Conservation (phyloP, 2,888 invertebrate genomes). For the Microctonus hyperodae region DNA sequence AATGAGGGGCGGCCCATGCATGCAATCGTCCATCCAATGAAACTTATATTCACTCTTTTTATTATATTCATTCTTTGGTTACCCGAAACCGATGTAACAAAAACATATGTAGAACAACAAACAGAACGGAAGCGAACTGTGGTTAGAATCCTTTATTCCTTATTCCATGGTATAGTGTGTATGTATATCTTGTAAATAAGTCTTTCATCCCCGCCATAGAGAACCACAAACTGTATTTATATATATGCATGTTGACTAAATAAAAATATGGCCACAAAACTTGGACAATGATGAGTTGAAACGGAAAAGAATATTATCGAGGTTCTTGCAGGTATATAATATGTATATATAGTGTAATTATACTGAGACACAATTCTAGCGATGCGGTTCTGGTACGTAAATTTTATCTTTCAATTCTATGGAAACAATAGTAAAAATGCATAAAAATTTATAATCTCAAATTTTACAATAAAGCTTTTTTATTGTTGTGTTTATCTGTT, state of each 20-base stretch:
- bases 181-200: not conserved
- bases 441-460: too few relatives aligned
- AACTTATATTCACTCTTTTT: not conserved
- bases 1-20: not conserved
- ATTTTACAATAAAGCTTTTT: too few relatives aligned
- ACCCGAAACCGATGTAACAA: not conserved
- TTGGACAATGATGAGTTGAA: constrained; percentile 11
- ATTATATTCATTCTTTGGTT: not conserved
- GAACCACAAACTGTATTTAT: not conserved
- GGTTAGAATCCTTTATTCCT: not conserved
- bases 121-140: not conserved
- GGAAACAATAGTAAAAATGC: too few relatives aligned
- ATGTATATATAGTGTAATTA: too few relatives aligned
- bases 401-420: too few relatives aligned
- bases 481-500: too few relatives aligned
- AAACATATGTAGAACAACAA: not conserved
- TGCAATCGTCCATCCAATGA: not conserved
- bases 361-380: too few relatives aligned
- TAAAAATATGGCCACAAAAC: too few relatives aligned
- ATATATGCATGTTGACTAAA: not conserved
- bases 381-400: too few relatives aligned
- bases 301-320: too few relatives aligned
- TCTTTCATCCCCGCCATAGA: not conserved
- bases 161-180: too few relatives aligned
- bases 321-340: too few relatives aligned